Percentiles rank a stretch among this genome's conserved stretches.
Evolutionary conservation across 2,113 vertebrate species (phyloP).

Genomic region (Mesembrinibis cayennensis): DNA sequence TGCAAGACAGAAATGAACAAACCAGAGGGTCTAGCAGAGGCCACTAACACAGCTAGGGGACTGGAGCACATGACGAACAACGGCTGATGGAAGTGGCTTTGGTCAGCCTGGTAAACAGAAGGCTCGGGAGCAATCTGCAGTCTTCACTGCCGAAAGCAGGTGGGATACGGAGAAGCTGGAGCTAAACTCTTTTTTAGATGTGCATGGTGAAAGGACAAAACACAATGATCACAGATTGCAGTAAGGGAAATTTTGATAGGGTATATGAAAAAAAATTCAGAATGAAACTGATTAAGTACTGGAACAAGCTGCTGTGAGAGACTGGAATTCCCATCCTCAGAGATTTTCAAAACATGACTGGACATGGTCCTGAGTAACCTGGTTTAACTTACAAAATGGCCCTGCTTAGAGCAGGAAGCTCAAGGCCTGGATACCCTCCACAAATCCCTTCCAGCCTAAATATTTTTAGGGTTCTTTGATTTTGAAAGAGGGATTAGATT

Average conservation of each 20-base stretch:
- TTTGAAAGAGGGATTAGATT: slow-evolving; percentile 34
- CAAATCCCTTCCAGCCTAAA: slow-evolving; percentile 22
- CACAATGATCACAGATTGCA: background rate
- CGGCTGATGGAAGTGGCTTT: background rate
- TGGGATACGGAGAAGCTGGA: background rate
- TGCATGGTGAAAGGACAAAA: background rate
- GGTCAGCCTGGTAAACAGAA: background rate
- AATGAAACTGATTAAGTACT: background rate
- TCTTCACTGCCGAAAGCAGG: background rate
- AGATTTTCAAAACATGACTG: background rate
- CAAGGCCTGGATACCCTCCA: slow-evolving; percentile 13
- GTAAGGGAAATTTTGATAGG: background rate
- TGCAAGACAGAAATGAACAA: background rate
- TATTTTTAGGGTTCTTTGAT: slow-evolving; percentile 12
- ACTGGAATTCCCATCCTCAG: background rate
- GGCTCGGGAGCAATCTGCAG: background rate
- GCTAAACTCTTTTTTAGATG: background rate
- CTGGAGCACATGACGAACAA: background rate
- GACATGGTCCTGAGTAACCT: accelerated
- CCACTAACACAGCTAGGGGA: too few species aligned
- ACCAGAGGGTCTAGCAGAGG: background rate
- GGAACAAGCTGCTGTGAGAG: background rate
- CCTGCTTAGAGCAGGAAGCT: background rate
- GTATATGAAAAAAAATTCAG: background rate
- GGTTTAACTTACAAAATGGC: background rate